Evolutionary conservation across 2,888 invertebrate species (phyloP).

Genomic region (Perdita meconis): DNA sequence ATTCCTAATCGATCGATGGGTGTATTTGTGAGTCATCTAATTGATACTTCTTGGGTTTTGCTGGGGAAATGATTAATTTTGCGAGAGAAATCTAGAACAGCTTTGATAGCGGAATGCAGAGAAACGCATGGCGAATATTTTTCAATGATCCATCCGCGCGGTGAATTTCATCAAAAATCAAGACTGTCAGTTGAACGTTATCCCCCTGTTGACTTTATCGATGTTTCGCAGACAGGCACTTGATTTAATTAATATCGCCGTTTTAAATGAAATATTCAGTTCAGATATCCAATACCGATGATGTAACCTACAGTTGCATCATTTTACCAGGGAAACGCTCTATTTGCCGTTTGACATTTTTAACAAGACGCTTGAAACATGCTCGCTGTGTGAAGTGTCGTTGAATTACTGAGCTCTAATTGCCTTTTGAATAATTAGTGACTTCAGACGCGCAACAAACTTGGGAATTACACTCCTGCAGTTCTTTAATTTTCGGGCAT

Average conservation of each 20-base stretch:
- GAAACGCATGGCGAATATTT: too few relatives aligned
- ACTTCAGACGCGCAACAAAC: not conserved
- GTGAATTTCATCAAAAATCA: too few relatives aligned
- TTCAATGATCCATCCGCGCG: too few relatives aligned
- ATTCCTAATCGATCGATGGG: not conserved
- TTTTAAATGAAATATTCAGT: not conserved
- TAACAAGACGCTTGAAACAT: not conserved
- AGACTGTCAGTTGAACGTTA: too few relatives aligned
- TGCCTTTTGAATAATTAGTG: constrained; percentile 13
- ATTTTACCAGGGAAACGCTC: not conserved
- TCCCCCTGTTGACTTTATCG: too few relatives aligned
- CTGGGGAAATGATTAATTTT: too few relatives aligned
- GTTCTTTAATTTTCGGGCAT: too few relatives aligned
- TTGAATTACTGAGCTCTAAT: constrained; percentile 12
- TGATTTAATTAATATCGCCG: not conserved
- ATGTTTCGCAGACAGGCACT: not conserved
- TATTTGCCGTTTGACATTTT: not conserved
- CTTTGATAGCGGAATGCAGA: too few relatives aligned
- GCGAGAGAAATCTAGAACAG: too few relatives aligned
- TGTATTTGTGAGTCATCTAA: too few relatives aligned
- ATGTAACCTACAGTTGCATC: not conserved
- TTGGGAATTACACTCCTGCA: not conserved
- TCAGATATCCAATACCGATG: not conserved
- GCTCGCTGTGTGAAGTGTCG: not conserved
- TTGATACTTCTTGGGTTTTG: too few relatives aligned